Percentiles rank a stretch among this genome's conserved stretches.
These are phyloP conservation scores for Delichon dasypus DNA, from an alignment of 2,797 vertebrate genomes.

Conservation along the genomic window DNA sequence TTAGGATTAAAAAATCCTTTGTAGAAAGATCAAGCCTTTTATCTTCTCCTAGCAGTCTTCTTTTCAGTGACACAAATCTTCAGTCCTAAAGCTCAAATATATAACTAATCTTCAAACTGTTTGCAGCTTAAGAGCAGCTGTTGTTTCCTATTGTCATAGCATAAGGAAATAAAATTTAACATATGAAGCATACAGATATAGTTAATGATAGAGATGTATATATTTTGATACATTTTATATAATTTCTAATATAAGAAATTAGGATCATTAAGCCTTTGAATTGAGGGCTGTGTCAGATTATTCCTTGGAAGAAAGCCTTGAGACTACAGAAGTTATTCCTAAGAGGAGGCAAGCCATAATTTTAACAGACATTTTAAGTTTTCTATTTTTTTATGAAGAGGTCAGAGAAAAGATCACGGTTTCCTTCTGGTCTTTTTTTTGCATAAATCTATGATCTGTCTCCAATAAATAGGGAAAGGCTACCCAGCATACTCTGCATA, in stretches of 20 bases:
- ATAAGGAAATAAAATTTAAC: background rate
- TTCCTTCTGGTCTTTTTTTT: background rate
- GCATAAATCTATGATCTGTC: background rate
- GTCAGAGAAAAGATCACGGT: background rate
- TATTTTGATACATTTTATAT: background rate
- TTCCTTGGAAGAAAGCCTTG: background rate
- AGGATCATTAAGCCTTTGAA: background rate
- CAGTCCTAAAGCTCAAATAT: background rate
- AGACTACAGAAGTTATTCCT: background rate
- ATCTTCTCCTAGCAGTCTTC: background rate
- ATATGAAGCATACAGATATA: background rate
- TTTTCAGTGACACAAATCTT: background rate
- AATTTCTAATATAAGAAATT: background rate
- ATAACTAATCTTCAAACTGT: background rate
- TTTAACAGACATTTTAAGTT: background rate
- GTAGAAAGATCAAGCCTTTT: background rate
- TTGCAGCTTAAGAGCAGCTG: background rate
- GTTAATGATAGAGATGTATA: background rate
- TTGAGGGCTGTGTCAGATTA: background rate
- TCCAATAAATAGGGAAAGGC: background rate
- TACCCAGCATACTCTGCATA: background rate
- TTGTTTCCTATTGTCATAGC: background rate
- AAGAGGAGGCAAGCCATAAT: background rate
- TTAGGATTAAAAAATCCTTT: background rate
- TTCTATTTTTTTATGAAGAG: background rate